These are phyloP conservation scores for Prunella strophiata DNA, from an alignment of 2,797 vertebrate genomes.

Conservation along the genomic window DNA sequence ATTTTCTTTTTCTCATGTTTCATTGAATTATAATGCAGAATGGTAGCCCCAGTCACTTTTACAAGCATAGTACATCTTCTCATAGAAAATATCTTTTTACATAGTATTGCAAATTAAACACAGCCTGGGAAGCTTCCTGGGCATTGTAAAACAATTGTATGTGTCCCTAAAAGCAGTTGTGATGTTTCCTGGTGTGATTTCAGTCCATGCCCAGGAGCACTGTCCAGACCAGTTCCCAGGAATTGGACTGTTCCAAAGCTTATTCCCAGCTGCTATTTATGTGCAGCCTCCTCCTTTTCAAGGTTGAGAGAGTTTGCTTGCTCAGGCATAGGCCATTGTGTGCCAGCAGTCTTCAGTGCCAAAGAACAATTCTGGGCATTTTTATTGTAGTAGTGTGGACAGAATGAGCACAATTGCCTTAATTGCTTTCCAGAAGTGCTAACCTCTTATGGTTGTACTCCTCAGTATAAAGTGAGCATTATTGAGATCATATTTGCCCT, in stretches of 20 bases:
- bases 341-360: not conserved
- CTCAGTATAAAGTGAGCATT: not conserved
- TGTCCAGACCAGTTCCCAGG: not conserved
- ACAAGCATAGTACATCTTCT: not conserved
- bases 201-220: not conserved
- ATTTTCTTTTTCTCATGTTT: not conserved
- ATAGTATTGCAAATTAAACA: not conserved
- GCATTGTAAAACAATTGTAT: not conserved
- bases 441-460: not conserved
- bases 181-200: not conserved
- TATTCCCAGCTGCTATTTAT: not conserved
- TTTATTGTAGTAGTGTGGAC: not conserved
- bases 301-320: not conserved
- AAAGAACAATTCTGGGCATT: slow-evolving; percentile 1
- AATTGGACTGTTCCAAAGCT: not conserved
- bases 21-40: not conserved
- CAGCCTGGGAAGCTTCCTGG: not conserved
- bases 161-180: not conserved
- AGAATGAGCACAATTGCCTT: not conserved
- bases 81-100: not conserved
- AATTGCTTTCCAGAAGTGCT: not conserved
- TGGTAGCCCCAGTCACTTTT: not conserved
- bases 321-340: not conserved
- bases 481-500: not conserved
- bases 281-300: slow-evolving; percentile 15